A percentile compares a stretch with the other conserved stretches of the same genome.
Conservation (phyloP, 2,888 invertebrate genomes). For the Congeria kusceri region DNA sequence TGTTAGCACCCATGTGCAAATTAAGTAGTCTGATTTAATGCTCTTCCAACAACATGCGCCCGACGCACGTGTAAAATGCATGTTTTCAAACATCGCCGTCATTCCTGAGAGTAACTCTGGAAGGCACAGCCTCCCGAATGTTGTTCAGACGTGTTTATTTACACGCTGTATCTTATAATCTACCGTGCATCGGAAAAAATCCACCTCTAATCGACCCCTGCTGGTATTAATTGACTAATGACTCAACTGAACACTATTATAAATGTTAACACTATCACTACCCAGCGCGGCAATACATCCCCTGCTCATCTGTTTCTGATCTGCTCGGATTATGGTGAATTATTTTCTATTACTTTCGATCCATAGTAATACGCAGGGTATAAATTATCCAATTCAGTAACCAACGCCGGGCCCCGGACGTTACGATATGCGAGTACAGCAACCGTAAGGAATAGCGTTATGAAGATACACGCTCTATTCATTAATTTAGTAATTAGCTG, state of each 20-base stretch:
- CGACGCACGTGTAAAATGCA: too few species aligned
- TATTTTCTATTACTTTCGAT: constrained; percentile 57
- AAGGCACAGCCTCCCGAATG: too few species aligned
- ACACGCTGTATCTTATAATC: too few species aligned
- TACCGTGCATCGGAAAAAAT: neutral
- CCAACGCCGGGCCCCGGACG: constrained; percentile 38
- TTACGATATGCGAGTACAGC: constrained; percentile 46
- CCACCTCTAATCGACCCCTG: constrained; percentile 54
- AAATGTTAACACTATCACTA: constrained; percentile 48
- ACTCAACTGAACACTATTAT: constrained; percentile 40
- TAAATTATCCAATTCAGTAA: constrained; percentile 54
- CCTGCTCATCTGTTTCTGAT: constrained; percentile 55
- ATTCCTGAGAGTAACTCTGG: too few species aligned
- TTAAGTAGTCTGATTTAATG: too few species aligned
- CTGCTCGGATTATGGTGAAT: constrained; percentile 53
- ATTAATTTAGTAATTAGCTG: constrained; percentile 49
- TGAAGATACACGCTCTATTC: constrained; percentile 29
- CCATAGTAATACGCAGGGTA: constrained; percentile 38
- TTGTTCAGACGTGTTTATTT: too few species aligned
- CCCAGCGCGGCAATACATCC: constrained; percentile 32
- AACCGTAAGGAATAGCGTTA: constrained; percentile 3
- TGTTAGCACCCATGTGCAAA: too few species aligned
- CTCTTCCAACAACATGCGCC: too few species aligned
- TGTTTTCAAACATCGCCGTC: too few species aligned
- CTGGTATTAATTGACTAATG: constrained; percentile 63